Evolutionary conservation across 2,888 invertebrate species (phyloP).

Genomic region (Netelia inedita): DNA sequence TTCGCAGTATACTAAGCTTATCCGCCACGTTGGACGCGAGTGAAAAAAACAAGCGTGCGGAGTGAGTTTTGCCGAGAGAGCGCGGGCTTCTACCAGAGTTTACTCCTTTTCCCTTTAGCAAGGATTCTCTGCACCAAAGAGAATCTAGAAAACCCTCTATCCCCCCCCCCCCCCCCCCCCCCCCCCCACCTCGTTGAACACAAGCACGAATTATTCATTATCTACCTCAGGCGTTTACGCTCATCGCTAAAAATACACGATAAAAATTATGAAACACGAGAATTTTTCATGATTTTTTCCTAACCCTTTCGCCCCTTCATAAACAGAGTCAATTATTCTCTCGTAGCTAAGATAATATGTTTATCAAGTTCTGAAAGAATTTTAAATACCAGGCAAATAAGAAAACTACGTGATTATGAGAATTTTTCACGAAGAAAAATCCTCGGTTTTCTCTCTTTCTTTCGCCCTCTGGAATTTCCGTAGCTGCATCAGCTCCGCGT

Average conservation of each 20-base stretch:
- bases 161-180: neutral
- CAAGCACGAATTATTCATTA: conserved; percentile 41
- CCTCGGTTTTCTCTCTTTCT: neutral
- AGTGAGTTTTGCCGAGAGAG: conserved; percentile 24
- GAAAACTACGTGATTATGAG: neutral
- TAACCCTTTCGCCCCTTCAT: neutral
- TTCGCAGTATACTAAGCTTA: neutral
- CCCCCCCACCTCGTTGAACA: neutral
- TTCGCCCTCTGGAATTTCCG: conserved; percentile 15
- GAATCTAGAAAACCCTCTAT: conserved; percentile 29
- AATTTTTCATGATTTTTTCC: neutral
- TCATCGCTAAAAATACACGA: neutral
- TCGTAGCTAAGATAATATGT: neutral
- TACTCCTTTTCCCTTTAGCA: conserved; percentile 31
- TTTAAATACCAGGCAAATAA: conserved; percentile 11
- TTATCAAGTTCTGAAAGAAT: conserved; percentile 4
- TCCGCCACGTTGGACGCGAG: neutral
- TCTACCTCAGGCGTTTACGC: neutral
- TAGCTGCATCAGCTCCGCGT: neutral
- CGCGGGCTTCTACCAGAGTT: neutral
- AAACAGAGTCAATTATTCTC: neutral
- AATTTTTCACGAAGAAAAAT: conserved; percentile 14
- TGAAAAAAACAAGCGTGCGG: neutral
- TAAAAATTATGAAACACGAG: neutral
- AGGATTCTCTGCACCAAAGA: conserved; percentile 41